These are phyloP conservation scores for Onychorhynchus coronatus DNA, from an alignment of 2,113 vertebrate genomes.

Conservation along the genomic window DNA sequence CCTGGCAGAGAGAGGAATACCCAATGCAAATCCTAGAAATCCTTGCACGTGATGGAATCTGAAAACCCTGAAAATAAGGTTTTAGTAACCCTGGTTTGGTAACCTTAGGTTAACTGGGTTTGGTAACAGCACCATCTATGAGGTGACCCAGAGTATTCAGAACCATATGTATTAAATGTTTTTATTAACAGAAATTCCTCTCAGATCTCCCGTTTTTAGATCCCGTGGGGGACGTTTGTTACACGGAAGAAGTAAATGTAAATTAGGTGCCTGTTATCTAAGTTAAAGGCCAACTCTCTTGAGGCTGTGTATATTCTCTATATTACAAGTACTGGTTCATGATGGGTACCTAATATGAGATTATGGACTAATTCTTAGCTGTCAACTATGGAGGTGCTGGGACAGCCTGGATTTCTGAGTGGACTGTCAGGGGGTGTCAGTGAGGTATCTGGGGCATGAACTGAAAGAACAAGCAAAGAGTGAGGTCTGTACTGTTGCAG, in stretches of 20 bases:
- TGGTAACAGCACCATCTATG: not conserved
- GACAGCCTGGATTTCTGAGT: not conserved
- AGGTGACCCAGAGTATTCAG: not conserved
- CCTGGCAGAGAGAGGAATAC: not conserved
- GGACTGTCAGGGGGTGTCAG: not conserved
- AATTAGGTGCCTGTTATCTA: not conserved
- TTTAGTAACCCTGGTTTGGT: not conserved
- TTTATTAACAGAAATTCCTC: not conserved
- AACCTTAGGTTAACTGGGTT: not conserved
- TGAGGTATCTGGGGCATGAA: not conserved
- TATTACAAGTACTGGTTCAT: not conserved
- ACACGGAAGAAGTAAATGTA: not conserved
- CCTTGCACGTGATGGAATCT: not conserved
- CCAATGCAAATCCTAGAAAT: not conserved
- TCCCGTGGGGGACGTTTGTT: accelerated
- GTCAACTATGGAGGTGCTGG: not conserved
- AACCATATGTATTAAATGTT: not conserved
- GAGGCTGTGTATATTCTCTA: accelerated
- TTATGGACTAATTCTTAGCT: not conserved
- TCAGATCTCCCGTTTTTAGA: not conserved
- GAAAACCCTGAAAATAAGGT: not conserved
- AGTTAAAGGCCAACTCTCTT: not conserved
- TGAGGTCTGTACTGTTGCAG: not conserved
- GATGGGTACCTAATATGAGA: accelerated
- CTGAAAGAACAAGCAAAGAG: not conserved